phyloP scores from a whole-genome alignment of 2,797 vertebrate genomes.

The Setipinna tenuifilis region DNA sequence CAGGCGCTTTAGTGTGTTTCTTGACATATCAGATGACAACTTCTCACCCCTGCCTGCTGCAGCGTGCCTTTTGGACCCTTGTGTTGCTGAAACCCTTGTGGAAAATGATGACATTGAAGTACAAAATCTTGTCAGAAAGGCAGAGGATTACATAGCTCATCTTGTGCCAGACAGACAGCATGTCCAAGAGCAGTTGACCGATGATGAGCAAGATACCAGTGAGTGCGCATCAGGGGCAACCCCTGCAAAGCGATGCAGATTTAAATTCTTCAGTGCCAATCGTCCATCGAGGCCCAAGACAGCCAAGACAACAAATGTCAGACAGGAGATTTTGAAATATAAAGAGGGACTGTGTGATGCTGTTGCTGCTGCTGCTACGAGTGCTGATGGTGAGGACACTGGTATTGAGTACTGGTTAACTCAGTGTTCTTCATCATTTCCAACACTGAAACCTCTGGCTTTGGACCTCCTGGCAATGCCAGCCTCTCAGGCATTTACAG shows the following conservation, averaged over 20 bases:
- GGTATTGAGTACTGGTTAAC: conserved; percentile 29
- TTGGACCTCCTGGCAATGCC: conserved; percentile 42
- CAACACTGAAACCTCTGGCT: conserved; percentile 37
- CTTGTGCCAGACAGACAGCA: conserved; percentile 36
- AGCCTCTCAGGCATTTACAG: conserved; percentile 45
- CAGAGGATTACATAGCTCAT: conserved; percentile 39
- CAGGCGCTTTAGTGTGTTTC: conserved; percentile 24
- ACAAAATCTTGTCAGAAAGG: conserved; percentile 35
- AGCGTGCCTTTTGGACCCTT: conserved; percentile 43
- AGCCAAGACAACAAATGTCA: conserved; percentile 3
- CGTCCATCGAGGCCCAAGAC: conserved; percentile 19
- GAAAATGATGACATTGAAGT: conserved; percentile 33
- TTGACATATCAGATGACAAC: conserved; percentile 35
- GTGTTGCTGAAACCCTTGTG: conserved; percentile 42
- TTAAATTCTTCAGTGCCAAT: conserved; percentile 23
- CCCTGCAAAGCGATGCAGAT: not conserved
- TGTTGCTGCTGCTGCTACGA: conserved; percentile 8
- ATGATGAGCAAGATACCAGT: conserved; percentile 22
- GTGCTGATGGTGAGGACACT: conserved; percentile 19
- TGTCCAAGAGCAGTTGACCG: conserved; percentile 29
- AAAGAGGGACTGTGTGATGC: conserved; percentile 21
- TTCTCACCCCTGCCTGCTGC: conserved; percentile 43
- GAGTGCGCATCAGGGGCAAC: conserved; percentile 3
- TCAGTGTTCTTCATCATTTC: conserved; percentile 23
- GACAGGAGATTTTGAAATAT: conserved; percentile 29